Conservation (phyloP, 2,797 vertebrate genomes). For the Miopithecus talapoin region DNA sequence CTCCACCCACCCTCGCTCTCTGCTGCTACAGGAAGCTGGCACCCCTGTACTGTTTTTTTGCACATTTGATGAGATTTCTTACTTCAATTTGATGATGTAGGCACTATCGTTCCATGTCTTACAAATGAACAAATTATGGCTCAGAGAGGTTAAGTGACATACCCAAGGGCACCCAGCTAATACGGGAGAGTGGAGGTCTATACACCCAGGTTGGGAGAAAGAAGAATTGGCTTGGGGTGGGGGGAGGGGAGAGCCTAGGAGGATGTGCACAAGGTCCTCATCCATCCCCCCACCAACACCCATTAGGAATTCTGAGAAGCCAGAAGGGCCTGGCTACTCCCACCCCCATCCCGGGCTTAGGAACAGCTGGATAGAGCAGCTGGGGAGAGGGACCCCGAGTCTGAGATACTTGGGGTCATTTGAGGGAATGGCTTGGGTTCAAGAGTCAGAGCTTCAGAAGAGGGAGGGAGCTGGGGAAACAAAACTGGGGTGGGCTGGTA, state of each 20-base stretch:
- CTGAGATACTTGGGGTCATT: background rate
- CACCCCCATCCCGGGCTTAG: background rate
- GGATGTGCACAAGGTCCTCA: slow-evolving; percentile 95
- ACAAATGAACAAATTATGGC: background rate
- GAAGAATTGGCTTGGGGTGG: slow-evolving; percentile 82
- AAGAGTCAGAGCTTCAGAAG: background rate
- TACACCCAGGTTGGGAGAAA: background rate
- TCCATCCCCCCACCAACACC: slow-evolving; percentile 60
- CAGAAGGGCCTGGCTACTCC: background rate
- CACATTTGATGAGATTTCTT: background rate
- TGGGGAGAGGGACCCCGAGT: slow-evolving; percentile 28
- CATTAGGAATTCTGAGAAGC: slow-evolving; percentile 71
- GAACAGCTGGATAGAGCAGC: slow-evolving; percentile 68
- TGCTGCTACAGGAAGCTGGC: background rate
- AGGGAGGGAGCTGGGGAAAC: background rate
- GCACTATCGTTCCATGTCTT: background rate
- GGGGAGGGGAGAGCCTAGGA: slow-evolving; percentile 90
- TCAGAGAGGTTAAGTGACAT: slow-evolving; percentile 28
- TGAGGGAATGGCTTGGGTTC: slow-evolving; percentile 30
- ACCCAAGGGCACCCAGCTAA: background rate
- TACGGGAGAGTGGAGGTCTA: background rate
- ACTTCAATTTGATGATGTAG: background rate
- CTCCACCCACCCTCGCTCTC: background rate
- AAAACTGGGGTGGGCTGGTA: background rate
- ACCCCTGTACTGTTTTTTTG: background rate